phyloP scores from a whole-genome alignment of 2,888 invertebrate genomes.

The Notodonta dromedarius region DNA sequence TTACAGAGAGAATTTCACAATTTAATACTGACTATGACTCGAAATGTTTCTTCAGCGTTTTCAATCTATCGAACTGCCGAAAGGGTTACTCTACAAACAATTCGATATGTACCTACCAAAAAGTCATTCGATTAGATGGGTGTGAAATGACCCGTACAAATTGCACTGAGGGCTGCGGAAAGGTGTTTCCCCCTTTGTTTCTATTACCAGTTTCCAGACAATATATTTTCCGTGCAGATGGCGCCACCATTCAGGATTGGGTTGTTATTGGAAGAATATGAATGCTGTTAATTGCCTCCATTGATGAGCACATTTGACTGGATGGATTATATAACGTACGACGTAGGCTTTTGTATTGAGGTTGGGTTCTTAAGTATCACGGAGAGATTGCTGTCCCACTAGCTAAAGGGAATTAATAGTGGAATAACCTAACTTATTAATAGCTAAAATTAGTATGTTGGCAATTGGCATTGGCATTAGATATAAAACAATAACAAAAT shows the following conservation, averaged over 20 bases:
- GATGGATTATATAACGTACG: no score
- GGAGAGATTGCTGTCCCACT: no score
- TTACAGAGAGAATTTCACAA: background rate
- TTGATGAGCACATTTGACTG: no score
- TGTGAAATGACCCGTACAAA: slow-evolving; percentile 54
- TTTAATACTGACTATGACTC: slow-evolving; percentile 6
- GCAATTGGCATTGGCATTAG: no score
- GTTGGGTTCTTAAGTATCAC: no score
- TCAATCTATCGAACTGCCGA: slow-evolving; percentile 18
- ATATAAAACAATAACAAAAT: no score
- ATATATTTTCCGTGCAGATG: slow-evolving; percentile 18
- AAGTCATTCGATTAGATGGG: slow-evolving; percentile 54
- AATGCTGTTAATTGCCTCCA: background rate
- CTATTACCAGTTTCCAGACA: slow-evolving; percentile 23
- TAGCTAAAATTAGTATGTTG: no score
- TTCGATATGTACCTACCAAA: slow-evolving; percentile 33
- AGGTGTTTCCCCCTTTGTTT: slow-evolving; percentile 31
- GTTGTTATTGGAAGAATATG: background rate
- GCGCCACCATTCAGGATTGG: background rate
- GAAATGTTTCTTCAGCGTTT: slow-evolving; percentile 16
- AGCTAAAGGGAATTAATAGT: no score
- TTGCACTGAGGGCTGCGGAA: slow-evolving; percentile 49
- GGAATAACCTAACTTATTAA: no score
- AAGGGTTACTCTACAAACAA: slow-evolving; percentile 35
- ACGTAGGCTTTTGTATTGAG: no score